Conservation (phyloP, 2,113 vertebrate genomes). For the Microcebus lehilahytsara region DNA sequence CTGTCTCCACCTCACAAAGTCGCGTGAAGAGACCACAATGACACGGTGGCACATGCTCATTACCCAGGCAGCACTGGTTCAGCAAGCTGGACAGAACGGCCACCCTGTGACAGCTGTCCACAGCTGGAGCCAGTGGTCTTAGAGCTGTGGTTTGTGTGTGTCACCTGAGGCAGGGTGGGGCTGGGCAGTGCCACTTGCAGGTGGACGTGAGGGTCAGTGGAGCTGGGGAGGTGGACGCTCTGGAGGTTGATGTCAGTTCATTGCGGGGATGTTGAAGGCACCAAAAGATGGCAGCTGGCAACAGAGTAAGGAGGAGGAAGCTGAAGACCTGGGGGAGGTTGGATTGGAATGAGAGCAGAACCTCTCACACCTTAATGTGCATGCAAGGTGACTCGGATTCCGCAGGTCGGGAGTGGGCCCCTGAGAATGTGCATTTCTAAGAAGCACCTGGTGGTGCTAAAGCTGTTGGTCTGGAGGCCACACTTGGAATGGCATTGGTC, state of each 20-base stretch:
- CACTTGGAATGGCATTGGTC: not conserved
- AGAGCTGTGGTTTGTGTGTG: not conserved
- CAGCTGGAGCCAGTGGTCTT: not conserved
- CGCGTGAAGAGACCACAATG: not conserved
- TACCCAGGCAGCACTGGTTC: not conserved
- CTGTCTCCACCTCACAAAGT: not conserved
- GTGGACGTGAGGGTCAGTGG: too few relatives aligned
- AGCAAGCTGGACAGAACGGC: not conserved
- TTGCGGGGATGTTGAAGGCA: not conserved
- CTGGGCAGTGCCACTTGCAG: fast-evolving
- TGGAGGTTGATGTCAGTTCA: not conserved
- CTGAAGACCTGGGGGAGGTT: fast-evolving
- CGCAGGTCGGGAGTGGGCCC: not conserved
- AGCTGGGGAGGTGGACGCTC: fast-evolving
- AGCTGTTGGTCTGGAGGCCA: fast-evolving
- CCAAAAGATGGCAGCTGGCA: not conserved
- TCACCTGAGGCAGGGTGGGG: not conserved
- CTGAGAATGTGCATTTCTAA: not conserved
- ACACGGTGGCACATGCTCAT: not conserved
- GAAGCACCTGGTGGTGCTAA: not conserved
- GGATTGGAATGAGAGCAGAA: not conserved
- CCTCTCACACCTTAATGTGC: fast-evolving
- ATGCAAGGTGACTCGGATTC: fast-evolving
- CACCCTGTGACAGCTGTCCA: not conserved
- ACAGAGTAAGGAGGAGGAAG: not conserved